Base-by-base conservation (phyloP, 2,797 vertebrate species). In the Falco cherrug region DNA sequence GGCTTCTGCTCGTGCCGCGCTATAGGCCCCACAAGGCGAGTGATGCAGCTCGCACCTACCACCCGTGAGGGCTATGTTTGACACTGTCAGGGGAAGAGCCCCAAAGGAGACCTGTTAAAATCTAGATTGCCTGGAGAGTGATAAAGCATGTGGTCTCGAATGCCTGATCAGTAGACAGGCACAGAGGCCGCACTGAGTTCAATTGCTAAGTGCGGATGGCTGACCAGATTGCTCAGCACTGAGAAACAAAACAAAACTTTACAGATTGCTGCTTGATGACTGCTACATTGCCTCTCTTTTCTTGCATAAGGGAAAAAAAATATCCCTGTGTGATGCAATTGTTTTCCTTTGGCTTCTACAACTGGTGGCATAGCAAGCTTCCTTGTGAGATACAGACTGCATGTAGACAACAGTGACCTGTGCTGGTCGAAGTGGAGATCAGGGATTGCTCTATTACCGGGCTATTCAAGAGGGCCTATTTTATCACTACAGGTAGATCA, bases 31-130 rank as follows among this genome's bases (percentile, higher is more conserved):
- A 53, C n/a, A 43, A n/a, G 26, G 13, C 26, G 7, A 65, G 28
- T 0, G 4, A 5, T 9, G 3, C 0, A 12, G 41, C 25, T 64
- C 48, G 56, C 31, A 45, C n/a, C n/a, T 61, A 5, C 17, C 22
- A 5, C 10, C 54, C 90, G 43, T 4, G 37, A 91, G 39, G 11
- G 15, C 5, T 57, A 5, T 7, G 11, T 37, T 33, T 70, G 29
- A 63, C 79, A 59, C 29, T 31, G 10, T 1, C 31, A 31, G 13
- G 39, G 43, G 17, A 64, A 60, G 59, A 92, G 33, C 41, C 26
- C 13, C 15, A 24, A 17, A 78, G 39, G 41, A 80, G 51, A 48
- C 11, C 16, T 45, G 31, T 16, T 73, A 73, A 73, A 56, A 37
- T 41, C 74, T 28, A 31, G 17, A 29, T 26, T 45, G 28, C 31